Evolutionary conservation across 2,797 vertebrate genomes (phyloP), one percentile per base, ranked within the genome.

Genomic region (Allobates femoralis): DNA sequence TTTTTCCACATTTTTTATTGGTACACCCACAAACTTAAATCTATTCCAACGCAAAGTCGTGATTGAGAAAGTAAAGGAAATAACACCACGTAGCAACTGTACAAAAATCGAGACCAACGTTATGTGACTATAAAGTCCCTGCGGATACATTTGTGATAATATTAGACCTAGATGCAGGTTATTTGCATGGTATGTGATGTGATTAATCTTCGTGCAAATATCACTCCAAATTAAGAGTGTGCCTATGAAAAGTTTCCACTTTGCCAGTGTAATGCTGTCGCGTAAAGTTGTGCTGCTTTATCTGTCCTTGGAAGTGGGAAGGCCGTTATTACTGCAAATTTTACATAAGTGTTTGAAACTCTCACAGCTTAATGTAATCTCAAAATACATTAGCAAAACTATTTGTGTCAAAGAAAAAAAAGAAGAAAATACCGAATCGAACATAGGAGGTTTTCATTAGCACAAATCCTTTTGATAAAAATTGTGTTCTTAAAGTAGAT

Each of bases 331-430:
- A 83, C 67, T 19, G 67, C 32, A 83, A 71, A 83, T 83, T 73
- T 50, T 83, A 83, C 66, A 58, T 83, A 83, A 73, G 67, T 83
- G 81, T 83, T 73, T 58, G 51, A 73, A 83, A 83, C 67, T 10
- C 26, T 82, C 55, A 32, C 79, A 58, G 67, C 73, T 74, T 83
- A 83, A 83, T 73, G 51, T 41, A 28, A 60, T 74, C 53, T 46
- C 32, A 12, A 73, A 74, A 83, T 34, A 37, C 67, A 26, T 73
- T 56, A 46, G 19, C 67, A 60, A 34, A 80, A 83, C 37, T 56
- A 71, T 82, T 28, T 71, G 37, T 66, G 28, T 26, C 26, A 51
- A 71, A 41, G 67, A 12, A n/a, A 46, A 46, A 46, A 7, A 11
- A 78, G 19, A 56, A 3, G 19, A 37, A 58, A 82, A 26, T 41